Conservation (phyloP, 1,140 invertebrate species). For the Teleogryllus occipitalis region DNA sequence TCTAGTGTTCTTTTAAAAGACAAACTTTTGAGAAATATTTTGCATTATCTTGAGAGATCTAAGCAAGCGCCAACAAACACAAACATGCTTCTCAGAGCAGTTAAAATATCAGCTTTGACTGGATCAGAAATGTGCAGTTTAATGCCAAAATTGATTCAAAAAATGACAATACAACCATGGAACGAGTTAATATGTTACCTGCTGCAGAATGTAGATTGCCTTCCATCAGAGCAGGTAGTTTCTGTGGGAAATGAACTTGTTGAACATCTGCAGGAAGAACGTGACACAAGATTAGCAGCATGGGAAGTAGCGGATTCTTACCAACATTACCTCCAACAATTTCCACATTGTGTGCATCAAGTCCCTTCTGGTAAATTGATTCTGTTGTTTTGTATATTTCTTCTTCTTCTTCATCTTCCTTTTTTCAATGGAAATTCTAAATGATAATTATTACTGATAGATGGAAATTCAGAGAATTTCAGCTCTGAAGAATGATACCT, state of each 20-base stretch:
- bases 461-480: too few species aligned
- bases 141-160: background rate
- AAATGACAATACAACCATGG: background rate
- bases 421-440: too few species aligned
- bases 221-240: background rate
- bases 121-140: background rate
- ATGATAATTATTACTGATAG: too few species aligned
- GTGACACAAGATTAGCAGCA: background rate
- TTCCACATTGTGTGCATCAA: background rate
- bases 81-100: background rate
- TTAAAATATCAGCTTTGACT: background rate
- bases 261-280: background rate
- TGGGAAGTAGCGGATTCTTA: background rate
- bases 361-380: background rate
- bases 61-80: background rate
- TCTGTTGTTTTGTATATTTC: too few species aligned
- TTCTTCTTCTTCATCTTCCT: too few species aligned
- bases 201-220: background rate
- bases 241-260: background rate
- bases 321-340: background rate
- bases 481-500: too few species aligned
- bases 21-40: slow-evolving; percentile 31
- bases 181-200: background rate
- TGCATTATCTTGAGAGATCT: slow-evolving; percentile 25
- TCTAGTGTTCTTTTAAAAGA: slow-evolving; percentile 30